Base-by-base conservation (phyloP, 2,888 invertebrate species). In the Polydrusus cervinus region DNA sequence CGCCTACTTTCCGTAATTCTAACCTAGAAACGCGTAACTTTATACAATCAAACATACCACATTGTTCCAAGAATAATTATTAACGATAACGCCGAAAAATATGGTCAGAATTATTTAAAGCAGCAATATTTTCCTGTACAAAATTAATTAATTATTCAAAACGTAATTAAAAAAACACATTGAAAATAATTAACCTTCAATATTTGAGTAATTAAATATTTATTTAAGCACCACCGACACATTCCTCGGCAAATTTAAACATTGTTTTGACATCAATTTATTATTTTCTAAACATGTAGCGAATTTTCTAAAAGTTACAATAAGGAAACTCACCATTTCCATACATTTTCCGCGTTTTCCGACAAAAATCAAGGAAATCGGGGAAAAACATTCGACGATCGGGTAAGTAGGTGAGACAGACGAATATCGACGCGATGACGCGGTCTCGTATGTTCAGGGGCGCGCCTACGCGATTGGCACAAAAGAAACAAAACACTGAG, bases 391-490 rank as follows among this genome's bases (percentile, higher is more conserved):
- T 62, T 20, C 38, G 20, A 57, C 25, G 34, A 62, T 51, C 71
- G 71, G 20, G 5, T 38, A 38, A 62, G 64, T 64, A 8, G 47
- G 60, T 45, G 60, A 57, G 38, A 62, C 16, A n/a, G 62, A 14
- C 57, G 38, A 60, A 34, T 60, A 60, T 60, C 62, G 62, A 53
- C 55, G 62, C 64, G 66, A 45, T 65, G 66, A 65, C 65, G 66
- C 45, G 66, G 66, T 55, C 55, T 72, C 71, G 71, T 72, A 72
- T 57, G 66, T 66, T 71, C 71, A 53, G 71, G 14, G 53, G 71
- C 62, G 51, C 43, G 64, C 62, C 53, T 13, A 64, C 55, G 71
- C 60, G 40, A 60, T 60, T 40, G 69, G 61, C 16, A 38, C 16
- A 61, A 70, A 68, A 20, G 55, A 43, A 68, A 53, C 53, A 53